Evolutionary conservation across 2,113 vertebrate genomes (phyloP).

Genomic region (Periophthalmus modestus): DNA sequence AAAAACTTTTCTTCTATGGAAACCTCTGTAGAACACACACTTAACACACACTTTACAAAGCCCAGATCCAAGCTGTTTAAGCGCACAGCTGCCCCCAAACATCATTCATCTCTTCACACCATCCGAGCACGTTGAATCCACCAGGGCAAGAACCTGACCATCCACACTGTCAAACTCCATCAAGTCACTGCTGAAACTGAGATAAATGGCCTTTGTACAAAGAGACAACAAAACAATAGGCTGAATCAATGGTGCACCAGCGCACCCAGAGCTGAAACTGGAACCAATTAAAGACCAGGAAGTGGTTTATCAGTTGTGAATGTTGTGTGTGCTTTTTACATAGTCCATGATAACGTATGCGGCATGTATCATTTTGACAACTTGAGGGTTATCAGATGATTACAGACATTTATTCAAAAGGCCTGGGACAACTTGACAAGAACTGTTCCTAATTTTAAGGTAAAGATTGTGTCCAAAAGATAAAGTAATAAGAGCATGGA

Average conservation of each 20-base stretch:
- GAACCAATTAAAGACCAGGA: conserved; percentile 42
- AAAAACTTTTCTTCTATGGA: neutral
- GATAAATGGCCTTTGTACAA: conserved; percentile 25
- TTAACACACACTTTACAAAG: neutral
- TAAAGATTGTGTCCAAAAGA: neutral
- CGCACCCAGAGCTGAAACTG: conserved; percentile 16
- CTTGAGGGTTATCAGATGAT: neutral
- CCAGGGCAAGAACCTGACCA: conserved; percentile 29
- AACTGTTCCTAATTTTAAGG: conserved; percentile 6
- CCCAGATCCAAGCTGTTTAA: conserved; percentile 13
- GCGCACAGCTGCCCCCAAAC: conserved; percentile 51
- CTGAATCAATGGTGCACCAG: neutral
- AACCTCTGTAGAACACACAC: neutral
- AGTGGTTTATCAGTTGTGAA: conserved; percentile 33
- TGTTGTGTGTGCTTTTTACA: conserved; percentile 31
- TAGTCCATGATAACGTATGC: conserved; percentile 1
- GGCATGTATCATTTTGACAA: neutral
- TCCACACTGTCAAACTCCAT: conserved; percentile 45
- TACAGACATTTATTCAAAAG: neutral
- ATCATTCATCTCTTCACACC: conserved; percentile 49
- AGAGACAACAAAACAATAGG: neutral
- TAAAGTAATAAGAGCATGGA: neutral
- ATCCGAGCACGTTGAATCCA: conserved; percentile 48
- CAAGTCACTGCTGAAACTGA: conserved; percentile 31
- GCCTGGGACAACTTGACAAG: neutral